Conservation (phyloP, 2,113 vertebrate genomes). For the Haemorhous mexicanus region DNA sequence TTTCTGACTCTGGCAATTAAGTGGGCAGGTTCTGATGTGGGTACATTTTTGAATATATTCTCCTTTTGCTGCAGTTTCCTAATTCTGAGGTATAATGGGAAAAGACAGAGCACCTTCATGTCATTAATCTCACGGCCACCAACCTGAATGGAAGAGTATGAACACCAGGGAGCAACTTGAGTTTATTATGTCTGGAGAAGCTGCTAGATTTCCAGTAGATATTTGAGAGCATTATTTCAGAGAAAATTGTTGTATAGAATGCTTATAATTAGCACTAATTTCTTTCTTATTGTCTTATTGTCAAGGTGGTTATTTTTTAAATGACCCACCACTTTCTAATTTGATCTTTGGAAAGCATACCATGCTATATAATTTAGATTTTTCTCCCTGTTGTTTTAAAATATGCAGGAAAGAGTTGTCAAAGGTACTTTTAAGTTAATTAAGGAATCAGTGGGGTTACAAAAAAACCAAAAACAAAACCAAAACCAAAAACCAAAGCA, state of each 20-base stretch:
- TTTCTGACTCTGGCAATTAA: neutral
- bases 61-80: neutral
- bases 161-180: neutral
- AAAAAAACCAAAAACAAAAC: neutral
- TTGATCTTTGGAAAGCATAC: slow-evolving; percentile 58
- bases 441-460: slow-evolving; percentile 53
- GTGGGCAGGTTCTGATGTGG: neutral
- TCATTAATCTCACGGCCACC: neutral
- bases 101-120: neutral
- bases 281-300: slow-evolving; percentile 36
- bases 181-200: neutral
- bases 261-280: slow-evolving; percentile 42
- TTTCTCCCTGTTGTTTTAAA: slow-evolving; percentile 53
- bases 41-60: neutral
- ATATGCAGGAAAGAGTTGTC: slow-evolving; percentile 37
- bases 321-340: slow-evolving; percentile 46
- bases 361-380: slow-evolving; percentile 43
- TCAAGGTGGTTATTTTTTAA: slow-evolving; percentile 49
- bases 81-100: neutral
- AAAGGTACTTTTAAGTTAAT: slow-evolving; percentile 67
- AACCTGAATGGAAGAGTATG: neutral
- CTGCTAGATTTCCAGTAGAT: neutral
- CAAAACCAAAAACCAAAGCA: neutral
- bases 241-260: neutral
- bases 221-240: neutral